These are phyloP conservation scores for Zalophus californianus DNA, from an alignment of 2,797 vertebrate genomes.

Conservation along the genomic window DNA sequence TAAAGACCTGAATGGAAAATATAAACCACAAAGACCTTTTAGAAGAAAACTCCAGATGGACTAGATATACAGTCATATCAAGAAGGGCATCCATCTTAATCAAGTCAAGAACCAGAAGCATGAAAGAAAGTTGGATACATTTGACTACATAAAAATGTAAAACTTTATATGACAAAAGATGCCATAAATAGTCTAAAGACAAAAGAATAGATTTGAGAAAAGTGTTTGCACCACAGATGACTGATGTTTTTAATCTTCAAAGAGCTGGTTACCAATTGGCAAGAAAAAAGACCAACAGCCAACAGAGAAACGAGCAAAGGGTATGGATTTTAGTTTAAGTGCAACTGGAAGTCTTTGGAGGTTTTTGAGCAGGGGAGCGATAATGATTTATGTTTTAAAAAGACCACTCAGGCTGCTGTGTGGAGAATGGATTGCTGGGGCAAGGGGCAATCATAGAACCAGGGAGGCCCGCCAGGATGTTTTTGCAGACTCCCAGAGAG, in stretches of 20 bases:
- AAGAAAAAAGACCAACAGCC: constrained; percentile 55
- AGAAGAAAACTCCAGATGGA: constrained; percentile 47
- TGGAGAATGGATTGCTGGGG: not conserved
- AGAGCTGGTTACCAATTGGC: not conserved
- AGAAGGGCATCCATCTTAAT: not conserved
- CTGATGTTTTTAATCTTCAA: not conserved
- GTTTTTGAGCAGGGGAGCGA: not conserved
- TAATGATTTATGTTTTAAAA: constrained; percentile 3
- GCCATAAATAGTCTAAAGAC: constrained; percentile 12
- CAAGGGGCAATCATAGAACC: not conserved
- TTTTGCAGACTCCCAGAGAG: not conserved
- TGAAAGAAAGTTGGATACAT: not conserved
- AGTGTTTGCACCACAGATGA: not conserved
- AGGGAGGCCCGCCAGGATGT: not conserved
- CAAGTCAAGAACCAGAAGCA: not conserved
- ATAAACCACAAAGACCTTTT: constrained; percentile 37
- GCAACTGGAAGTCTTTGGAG: not conserved
- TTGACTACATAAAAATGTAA: constrained; percentile 44
- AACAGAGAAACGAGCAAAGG: not conserved
- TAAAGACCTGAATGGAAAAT: constrained; percentile 45
- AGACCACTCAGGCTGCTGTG: not conserved
- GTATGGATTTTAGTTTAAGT: constrained; percentile 47
- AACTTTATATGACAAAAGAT: not conserved
- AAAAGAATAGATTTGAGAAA: constrained; percentile 31
- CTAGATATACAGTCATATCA: not conserved